These are phyloP conservation scores for Platysteira castanea DNA, from an alignment of 2,113 vertebrate genomes.

Conservation along the genomic window DNA sequence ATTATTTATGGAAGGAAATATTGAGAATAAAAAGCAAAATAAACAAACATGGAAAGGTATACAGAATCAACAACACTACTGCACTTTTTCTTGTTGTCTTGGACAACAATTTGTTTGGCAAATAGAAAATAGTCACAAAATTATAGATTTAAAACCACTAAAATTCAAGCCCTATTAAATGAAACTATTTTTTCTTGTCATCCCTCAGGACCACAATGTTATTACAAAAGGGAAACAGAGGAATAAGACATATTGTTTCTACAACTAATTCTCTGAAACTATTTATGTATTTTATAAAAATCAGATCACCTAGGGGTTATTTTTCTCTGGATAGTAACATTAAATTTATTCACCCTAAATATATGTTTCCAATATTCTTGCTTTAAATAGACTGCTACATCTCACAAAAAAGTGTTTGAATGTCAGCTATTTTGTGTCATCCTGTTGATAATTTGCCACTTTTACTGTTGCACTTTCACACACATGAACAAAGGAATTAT, in stretches of 20 bases:
- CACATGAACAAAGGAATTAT: neutral
- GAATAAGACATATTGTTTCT: slow-evolving; percentile 29
- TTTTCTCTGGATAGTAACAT: neutral
- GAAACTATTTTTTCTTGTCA: slow-evolving; percentile 66
- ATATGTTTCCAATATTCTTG: slow-evolving; percentile 27
- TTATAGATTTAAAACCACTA: slow-evolving; percentile 49
- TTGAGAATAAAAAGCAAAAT: neutral
- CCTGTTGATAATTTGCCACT: neutral
- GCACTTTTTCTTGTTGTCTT: neutral
- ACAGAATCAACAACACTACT: neutral
- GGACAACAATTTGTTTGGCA: slow-evolving; percentile 18
- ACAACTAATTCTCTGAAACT: slow-evolving; percentile 41
- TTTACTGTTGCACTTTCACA: neutral
- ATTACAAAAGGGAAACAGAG: slow-evolving; percentile 49
- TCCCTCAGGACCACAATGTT: slow-evolving; percentile 35
- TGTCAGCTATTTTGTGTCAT: neutral
- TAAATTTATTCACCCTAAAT: slow-evolving; percentile 31
- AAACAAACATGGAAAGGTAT: neutral
- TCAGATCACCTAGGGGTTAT: slow-evolving; percentile 20
- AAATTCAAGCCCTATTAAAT: slow-evolving; percentile 54
- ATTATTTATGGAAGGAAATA: neutral
- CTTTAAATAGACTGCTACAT: neutral
- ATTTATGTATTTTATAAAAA: slow-evolving; percentile 60
- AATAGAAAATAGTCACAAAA: slow-evolving; percentile 33
- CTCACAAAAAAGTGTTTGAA: neutral